phyloP scores from a whole-genome alignment of 2,888 invertebrate species.

The Hirudinaria manillensis region DNA sequence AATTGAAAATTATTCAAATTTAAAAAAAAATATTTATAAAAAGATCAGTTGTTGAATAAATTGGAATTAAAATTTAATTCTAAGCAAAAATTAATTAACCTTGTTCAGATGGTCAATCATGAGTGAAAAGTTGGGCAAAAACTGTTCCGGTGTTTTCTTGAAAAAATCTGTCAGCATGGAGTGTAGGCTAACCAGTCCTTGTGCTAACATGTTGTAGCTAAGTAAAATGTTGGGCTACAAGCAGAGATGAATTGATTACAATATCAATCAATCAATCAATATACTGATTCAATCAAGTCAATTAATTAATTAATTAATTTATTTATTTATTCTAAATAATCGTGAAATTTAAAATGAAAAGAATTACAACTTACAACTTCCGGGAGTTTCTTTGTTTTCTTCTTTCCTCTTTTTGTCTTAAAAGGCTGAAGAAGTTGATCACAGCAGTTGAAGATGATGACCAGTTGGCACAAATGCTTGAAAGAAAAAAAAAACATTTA shows the following conservation, averaged over 20 bases:
- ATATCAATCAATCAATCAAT: neutral
- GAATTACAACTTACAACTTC: constrained; percentile 13
- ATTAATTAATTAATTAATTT: neutral
- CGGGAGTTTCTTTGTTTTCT: constrained; percentile 1
- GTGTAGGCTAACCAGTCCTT: neutral
- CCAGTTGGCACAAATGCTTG: constrained; percentile 20
- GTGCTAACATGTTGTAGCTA: neutral
- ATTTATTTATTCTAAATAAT: neutral
- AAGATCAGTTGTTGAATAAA: no score
- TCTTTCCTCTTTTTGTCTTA: neutral
- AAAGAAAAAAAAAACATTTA: neutral
- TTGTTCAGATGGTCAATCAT: neutral
- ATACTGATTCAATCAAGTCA: neutral
- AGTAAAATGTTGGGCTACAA: neutral
- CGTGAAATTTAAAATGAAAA: no score
- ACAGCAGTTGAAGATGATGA: constrained; percentile 18
- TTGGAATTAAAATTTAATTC: no score
- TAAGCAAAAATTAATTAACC: neutral
- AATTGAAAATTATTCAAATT: no score
- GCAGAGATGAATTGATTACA: neutral
- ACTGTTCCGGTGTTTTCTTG: constrained; percentile 1
- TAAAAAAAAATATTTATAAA: no score
- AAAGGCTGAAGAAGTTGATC: constrained; percentile 21
- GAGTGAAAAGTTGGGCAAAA: neutral
- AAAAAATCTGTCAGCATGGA: neutral